Percentiles rank a stretch among this genome's conserved stretches.
Conservation (phyloP, 1,140 invertebrate species). For the Eumeta japonica region DNA sequence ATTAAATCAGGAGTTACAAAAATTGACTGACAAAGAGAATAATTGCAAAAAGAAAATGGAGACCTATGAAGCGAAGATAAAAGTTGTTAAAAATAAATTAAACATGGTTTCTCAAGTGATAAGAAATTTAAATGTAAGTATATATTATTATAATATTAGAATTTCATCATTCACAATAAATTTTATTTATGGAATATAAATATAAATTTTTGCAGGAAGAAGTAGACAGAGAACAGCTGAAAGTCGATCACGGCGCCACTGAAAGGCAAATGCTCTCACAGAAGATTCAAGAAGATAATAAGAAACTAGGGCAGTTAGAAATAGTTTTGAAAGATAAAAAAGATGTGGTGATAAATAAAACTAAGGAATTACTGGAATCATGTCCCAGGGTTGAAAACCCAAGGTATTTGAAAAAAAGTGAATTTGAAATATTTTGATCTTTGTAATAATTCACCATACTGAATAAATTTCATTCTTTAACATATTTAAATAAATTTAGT, state of each 20-base stretch:
- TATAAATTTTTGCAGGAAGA: slow-evolving; percentile 23
- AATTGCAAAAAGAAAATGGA: slow-evolving; percentile 15
- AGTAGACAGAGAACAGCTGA: slow-evolving; percentile 33
- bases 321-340: slow-evolving; percentile 33
- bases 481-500: too few relatives aligned
- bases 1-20: slow-evolving; percentile 22
- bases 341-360: slow-evolving; percentile 22
- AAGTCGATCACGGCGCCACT: slow-evolving; percentile 26
- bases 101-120: neutral
- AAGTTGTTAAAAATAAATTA: slow-evolving; percentile 8
- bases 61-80: slow-evolving; percentile 12
- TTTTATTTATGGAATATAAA: slow-evolving; percentile 5
- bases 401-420: too few relatives aligned
- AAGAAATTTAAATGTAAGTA: neutral
- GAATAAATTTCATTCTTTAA: too few relatives aligned
- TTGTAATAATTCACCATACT: too few relatives aligned
- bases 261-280: slow-evolving; percentile 17
- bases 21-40: slow-evolving; percentile 10
- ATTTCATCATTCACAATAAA: too few relatives aligned
- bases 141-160: neutral
- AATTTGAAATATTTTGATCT: too few relatives aligned
- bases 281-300: slow-evolving; percentile 28
- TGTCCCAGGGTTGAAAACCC: slow-evolving; percentile 46
- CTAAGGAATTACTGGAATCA: slow-evolving; percentile 26
- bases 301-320: slow-evolving; percentile 28